Evolutionary conservation across 2,888 invertebrate genomes (phyloP), one percentile per base, ranked within the genome.

Genomic region (Lacanobia wlatinum): DNA sequence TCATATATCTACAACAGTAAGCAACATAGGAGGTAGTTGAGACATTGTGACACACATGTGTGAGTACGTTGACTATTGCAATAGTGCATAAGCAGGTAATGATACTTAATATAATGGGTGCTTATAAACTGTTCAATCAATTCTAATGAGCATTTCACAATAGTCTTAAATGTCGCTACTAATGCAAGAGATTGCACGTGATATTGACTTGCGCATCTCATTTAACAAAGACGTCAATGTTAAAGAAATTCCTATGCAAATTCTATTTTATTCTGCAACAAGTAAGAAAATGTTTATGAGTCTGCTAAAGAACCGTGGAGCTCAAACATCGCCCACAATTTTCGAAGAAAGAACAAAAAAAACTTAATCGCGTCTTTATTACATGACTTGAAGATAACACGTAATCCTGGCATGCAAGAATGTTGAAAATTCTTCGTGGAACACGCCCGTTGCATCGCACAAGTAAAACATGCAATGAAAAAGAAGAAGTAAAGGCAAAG

Each of bases 391-490:
- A 60, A 83, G 85, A 86, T 86, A 86, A 84, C 86, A 82, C 84
- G 85, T 84, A 84, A 86, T 84, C 83, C 80, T 75, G 83, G 78
- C 76, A 75, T 66, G 83, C 66, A 85, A 79, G 84, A 87, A 86
- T 86, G 82, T 85, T 84, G 83, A 81, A 83, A 84, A 84, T 83
- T 81, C 83, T 86, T 82, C 84, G 79, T 84, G 79, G 86, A 87
- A 87, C 80, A 82, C 72, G 84, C 76, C 82, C 73, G 82, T 82
- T 75, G 83, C 82, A 83, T 75, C 73, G 76, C 78, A 66, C 83
- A 83, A 84, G 84, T 84, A 86, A 87, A 87, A 87, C 85, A 85
- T 86, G 86, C 85, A 85, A 84, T 85, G 83, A 85, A 84, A 88
- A 84, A 87, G 80, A 73, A 76, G 73, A 78, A 71, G 65, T 79